These are phyloP conservation scores for Zophobas atratus DNA, from an alignment of 1,140 invertebrate species.

Conservation along the genomic window DNA sequence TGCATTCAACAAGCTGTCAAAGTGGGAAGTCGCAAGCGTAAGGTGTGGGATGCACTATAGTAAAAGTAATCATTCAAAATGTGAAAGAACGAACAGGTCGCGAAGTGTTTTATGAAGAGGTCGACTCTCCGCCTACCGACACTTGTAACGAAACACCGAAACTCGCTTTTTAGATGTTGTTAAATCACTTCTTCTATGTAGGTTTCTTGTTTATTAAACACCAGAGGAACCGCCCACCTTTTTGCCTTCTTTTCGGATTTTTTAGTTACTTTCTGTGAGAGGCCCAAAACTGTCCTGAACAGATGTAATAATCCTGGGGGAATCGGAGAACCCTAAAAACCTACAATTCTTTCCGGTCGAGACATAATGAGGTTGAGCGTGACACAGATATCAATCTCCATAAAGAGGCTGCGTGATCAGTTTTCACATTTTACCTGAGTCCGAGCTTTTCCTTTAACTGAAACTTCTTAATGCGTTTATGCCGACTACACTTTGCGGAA, in stretches of 20 bases:
- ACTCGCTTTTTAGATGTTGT: conserved; percentile 44
- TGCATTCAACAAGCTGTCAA: conserved; percentile 35
- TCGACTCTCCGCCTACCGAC: conserved; percentile 44
- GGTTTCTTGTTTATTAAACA: conserved; percentile 39
- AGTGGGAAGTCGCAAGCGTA: conserved; percentile 36
- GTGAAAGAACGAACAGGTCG: conserved; percentile 21
- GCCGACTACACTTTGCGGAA: too few relatives aligned
- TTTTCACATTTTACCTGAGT: conserved; percentile 33
- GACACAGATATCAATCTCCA: conserved; percentile 40
- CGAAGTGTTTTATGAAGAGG: conserved; percentile 35
- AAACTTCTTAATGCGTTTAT: conserved; percentile 8
- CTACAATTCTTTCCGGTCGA: conserved; percentile 33
- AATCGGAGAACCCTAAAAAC: conserved; percentile 30
- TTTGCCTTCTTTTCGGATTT: conserved; percentile 19
- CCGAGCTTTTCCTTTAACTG: conserved; percentile 20
- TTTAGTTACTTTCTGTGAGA: conserved; percentile 13
- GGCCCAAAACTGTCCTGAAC: conserved; percentile 34
- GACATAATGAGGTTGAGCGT: conserved; percentile 41
- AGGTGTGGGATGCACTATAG: conserved; percentile 29
- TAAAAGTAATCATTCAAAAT: conserved; percentile 41
- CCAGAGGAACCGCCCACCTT: conserved; percentile 14
- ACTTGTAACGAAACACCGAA: conserved; percentile 44
- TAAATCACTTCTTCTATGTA: conserved; percentile 45
- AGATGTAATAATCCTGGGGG: conserved; percentile 15
- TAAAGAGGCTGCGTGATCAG: conserved; percentile 41